Percentiles rank a stretch among this genome's conserved stretches.
phyloP scores from a whole-genome alignment of 1,140 invertebrate species.

The Chironomus striatipennis region DNA sequence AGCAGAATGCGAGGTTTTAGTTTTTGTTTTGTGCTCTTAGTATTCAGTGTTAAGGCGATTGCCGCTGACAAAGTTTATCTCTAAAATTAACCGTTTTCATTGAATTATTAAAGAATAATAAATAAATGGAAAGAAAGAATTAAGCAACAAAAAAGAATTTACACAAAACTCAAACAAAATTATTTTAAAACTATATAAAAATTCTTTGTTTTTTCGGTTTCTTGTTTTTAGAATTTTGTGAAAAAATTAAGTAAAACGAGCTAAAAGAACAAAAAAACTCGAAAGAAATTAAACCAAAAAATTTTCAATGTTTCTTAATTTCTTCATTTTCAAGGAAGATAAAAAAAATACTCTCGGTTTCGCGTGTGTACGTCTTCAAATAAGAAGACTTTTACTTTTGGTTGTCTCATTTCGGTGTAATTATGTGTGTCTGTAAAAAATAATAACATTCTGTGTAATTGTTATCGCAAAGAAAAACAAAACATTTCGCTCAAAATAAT shows the following conservation, averaged over 20 bases:
- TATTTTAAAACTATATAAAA: not conserved
- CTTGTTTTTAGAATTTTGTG: not conserved
- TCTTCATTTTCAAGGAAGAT: not conserved
- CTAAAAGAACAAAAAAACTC: not conserved
- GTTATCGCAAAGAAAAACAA: too few species aligned
- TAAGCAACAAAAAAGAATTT: not conserved
- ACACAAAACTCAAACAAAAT: not conserved
- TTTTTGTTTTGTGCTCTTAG: conserved; percentile 24
- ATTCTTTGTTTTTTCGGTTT: not conserved
- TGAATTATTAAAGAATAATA: not conserved
- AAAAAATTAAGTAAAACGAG: not conserved
- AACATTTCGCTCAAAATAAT: too few species aligned
- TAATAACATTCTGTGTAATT: too few species aligned
- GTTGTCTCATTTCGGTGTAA: too few species aligned
- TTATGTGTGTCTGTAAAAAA: too few species aligned
- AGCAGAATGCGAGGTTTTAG: conserved; percentile 16
- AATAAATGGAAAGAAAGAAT: not conserved
- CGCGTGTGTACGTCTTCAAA: too few species aligned
- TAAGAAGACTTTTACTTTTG: too few species aligned
- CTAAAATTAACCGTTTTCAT: not conserved
- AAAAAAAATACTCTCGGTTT: too few species aligned
- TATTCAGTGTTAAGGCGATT: conserved; percentile 12
- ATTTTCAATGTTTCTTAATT: not conserved
- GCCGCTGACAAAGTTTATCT: conserved; percentile 18
- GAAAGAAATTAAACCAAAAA: not conserved